Base-by-base conservation (phyloP, 1,140 invertebrate genomes). In the Drosophila guanche region DNA sequence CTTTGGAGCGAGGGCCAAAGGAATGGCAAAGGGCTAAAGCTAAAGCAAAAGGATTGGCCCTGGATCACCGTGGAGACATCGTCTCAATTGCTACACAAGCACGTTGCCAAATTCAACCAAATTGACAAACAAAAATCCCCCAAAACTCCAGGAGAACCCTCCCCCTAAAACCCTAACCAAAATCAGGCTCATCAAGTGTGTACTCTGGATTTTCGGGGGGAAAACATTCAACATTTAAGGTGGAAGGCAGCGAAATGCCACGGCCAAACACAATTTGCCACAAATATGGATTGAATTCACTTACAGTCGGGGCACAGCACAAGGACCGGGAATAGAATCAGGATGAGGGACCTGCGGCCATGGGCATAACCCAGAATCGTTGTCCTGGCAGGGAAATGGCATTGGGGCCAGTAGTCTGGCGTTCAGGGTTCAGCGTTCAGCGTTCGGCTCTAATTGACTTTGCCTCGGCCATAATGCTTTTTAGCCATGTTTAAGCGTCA, bases 401-500 rank as follows among this genome's bases (percentile, higher is more conserved):
- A 7, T 8, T 10, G 33, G 5, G 60, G 46, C 45, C 41, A 42
- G 41, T 58, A 20, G 16, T 20, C 16, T 20, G 16, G 16, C 16
- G 16, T 20, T 20, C 16, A 20, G 16, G 43, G 45, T 25, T 47
- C 16, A 20, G 16, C 47, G 45, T 25, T 47, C 33, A 0, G 54
- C 55, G 1, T 20, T 20, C 16, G 63, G 29, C 69, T 76, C 83
- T 88, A 86, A 86, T 86, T 86, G 83, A 78, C 83, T 86, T 88
- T 71, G 65, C 62, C 56, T 14, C 14, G 29, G 75, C 58, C 75
- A 79, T 78, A 81, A 86, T 86, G 71, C 71, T 76, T 86, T 86
- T 81, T 65, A 78, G 70, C 81, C 83, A 75, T 84, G 78, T 65
- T 70, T 69, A 69, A 81, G 83, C 75, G 62, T 76, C 77, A 76